A percentile compares a stretch with the other conserved stretches of the same genome.
Evolutionary conservation across 2,797 vertebrate species (phyloP).

Genomic region (Scleropages formosus): DNA sequence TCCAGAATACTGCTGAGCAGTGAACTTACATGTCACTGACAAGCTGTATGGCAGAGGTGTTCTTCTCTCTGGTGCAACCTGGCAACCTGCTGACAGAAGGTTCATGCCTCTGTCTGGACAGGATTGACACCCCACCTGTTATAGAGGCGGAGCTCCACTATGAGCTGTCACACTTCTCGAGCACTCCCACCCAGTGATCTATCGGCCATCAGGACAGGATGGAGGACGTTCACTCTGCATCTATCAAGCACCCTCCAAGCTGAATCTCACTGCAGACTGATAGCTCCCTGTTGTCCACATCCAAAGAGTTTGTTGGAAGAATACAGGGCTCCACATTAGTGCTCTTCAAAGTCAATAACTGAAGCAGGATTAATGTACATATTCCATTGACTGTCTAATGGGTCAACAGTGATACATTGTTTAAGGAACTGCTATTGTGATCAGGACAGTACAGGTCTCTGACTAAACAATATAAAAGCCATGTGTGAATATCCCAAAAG

Average conservation of each 20-base stretch:
- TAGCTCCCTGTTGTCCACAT: neutral
- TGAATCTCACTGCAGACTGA: slow-evolving; percentile 3
- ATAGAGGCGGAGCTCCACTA: slow-evolving; percentile 10
- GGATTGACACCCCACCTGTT: slow-evolving; percentile 16
- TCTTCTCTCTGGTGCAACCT: neutral
- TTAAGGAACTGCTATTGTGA: neutral
- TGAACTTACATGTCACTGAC: neutral
- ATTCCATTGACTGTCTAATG: slow-evolving; percentile 11
- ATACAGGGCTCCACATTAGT: neutral
- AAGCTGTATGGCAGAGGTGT: neutral
- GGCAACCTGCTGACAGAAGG: slow-evolving; percentile 16
- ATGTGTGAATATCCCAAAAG: neutral
- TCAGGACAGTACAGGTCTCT: neutral
- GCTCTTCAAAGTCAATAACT: neutral
- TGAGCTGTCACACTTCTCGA: neutral
- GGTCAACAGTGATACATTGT: neutral
- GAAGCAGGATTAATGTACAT: neutral
- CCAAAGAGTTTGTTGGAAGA: neutral
- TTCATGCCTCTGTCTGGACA: neutral
- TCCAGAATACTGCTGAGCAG: neutral
- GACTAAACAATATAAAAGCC: neutral
- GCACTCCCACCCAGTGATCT: neutral
- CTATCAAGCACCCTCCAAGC: neutral
- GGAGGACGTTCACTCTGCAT: neutral
- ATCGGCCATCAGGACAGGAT: neutral